These are phyloP conservation scores for Syngnathus rostellatus DNA, from an alignment of 2,797 vertebrate genomes.

Conservation along the genomic window DNA sequence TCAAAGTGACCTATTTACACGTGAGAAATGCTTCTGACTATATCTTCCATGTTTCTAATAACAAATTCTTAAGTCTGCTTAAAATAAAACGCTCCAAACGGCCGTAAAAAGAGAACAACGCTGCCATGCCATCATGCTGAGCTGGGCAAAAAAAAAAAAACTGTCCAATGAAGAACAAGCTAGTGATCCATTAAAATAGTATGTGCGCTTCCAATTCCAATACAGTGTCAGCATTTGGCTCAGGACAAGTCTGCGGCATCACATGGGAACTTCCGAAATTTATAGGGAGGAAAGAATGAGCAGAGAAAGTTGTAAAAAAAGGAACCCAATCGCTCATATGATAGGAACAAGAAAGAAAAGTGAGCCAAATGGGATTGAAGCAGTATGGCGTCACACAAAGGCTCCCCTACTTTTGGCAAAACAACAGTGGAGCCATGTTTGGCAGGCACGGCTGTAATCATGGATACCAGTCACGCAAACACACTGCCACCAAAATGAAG, in stretches of 20 bases:
- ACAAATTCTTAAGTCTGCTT: background rate
- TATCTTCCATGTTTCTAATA: background rate
- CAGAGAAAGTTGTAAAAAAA: background rate
- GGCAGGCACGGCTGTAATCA: slow-evolving; percentile 44
- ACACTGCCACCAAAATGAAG: slow-evolving; percentile 2
- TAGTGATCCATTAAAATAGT: background rate
- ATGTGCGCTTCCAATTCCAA: background rate
- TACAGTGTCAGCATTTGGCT: background rate
- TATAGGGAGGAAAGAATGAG: background rate
- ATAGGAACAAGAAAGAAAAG: slow-evolving; percentile 1
- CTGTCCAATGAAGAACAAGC: background rate
- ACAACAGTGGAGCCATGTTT: slow-evolving; percentile 56
- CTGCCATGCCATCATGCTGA: background rate
- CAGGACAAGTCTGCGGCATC: background rate
- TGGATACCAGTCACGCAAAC: slow-evolving; percentile 32
- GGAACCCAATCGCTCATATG: background rate
- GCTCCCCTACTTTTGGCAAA: slow-evolving; percentile 47
- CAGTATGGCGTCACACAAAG: slow-evolving; percentile 53
- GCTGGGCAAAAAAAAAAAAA: background rate
- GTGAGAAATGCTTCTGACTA: background rate
- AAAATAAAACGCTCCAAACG: background rate
- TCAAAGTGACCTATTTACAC: background rate
- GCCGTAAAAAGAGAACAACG: background rate
- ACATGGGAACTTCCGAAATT: background rate
- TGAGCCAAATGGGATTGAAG: slow-evolving; percentile 47